These are phyloP conservation scores for Etia nguti DNA, from an alignment of 2,113 vertebrate species.

Conservation along the genomic window DNA sequence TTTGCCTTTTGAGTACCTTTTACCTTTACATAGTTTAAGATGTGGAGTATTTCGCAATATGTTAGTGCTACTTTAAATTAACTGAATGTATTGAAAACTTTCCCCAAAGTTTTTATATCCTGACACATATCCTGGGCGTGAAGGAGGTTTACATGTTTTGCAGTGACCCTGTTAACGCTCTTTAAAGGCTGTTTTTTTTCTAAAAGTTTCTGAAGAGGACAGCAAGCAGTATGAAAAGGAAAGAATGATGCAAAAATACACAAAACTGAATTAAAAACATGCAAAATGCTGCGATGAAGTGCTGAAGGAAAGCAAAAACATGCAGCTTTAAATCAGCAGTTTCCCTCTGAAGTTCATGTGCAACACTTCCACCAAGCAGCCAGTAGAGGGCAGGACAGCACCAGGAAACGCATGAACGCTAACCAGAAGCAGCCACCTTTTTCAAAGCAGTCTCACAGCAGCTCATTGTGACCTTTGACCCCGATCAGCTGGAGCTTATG, in stretches of 20 bases:
- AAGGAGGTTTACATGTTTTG: not conserved
- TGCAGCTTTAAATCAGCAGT: not conserved
- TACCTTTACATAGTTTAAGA: not conserved
- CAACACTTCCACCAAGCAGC: slow-evolving; percentile 50
- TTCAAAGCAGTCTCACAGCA: not conserved
- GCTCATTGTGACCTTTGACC: slow-evolving; percentile 11
- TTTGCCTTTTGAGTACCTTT: not conserved
- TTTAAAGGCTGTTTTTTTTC: not conserved
- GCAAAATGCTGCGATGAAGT: not conserved
- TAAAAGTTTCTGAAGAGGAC: not conserved
- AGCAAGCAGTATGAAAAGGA: not conserved
- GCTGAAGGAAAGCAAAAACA: not conserved
- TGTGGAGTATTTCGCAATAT: not conserved
- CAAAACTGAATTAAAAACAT: not conserved
- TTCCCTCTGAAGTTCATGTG: not conserved
- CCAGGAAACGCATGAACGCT: slow-evolving; percentile 62
- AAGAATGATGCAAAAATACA: not conserved
- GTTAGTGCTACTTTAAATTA: not conserved
- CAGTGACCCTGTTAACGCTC: not conserved
- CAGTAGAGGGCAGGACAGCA: slow-evolving; percentile 90
- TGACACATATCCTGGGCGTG: not conserved
- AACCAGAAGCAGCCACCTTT: not conserved
- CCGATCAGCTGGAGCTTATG: not conserved
- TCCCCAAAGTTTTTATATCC: not conserved
- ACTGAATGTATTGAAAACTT: not conserved